Base-by-base conservation (phyloP, 2,797 vertebrate species). In the Gastrophryne carolinensis region DNA sequence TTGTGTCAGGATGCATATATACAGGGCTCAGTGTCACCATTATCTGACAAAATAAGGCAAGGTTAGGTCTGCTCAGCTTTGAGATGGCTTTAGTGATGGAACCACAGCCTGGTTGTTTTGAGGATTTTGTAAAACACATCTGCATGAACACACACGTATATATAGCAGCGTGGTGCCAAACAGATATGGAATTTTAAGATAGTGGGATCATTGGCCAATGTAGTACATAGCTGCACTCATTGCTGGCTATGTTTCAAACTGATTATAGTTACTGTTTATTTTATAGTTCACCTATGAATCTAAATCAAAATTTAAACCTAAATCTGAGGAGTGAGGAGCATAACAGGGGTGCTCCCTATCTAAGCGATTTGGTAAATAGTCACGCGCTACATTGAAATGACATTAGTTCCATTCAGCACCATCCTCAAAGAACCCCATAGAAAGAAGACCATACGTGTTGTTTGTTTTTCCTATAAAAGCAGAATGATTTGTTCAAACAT, bases 1-100 rank as follows among this genome's bases (percentile, higher is more conserved):
- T 76, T 70, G 74, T 76, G 74, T 76, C 74, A 76, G 15, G 49
- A 56, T 70, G 49, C 70, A 76, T 76, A 63, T 70, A 70, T 35
- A n/a, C n/a, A 63, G 73, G 57, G 65, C 57, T 64, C 65, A 63
- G n/a, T 76, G 66, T 76, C 74, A 70, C 66, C 34, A 24, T 47
- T 19, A 63, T 69, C 47, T 39, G 34, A 76, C 63, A 64, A 76
- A 63, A 70, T 35, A 76, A 17, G 58, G 24, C 47, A 56, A 23
- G 57, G 57, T 37, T 26, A 74, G 29, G 63, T 61, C 41, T 58
- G 63, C 47, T 75, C 73, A 68, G 24, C 63, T 58, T 60, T 52
- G 39, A 61, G 54, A 56, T 44, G 65, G 73, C 53, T 66, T 41
- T 39, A 57, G 27, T 32, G 29, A 65, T 44, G 54, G 61, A 30